Evolutionary conservation across 1,140 invertebrate species (phyloP), one percentile per base, ranked within the genome.

Genomic region (Leptinotarsa texana): DNA sequence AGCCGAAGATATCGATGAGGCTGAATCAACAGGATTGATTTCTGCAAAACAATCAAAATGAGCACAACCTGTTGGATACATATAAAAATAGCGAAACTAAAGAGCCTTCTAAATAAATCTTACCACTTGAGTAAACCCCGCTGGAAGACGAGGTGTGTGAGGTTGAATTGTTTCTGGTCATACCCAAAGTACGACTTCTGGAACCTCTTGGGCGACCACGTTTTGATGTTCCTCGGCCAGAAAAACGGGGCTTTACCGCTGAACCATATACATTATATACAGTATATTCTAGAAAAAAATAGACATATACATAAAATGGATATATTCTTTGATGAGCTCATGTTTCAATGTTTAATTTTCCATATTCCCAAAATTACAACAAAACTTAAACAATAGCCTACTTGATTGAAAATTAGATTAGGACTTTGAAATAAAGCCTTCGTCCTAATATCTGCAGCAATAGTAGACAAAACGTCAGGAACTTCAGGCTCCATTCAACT

Each of bases 181-280:
- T 21, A 15, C 63, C 61, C 48, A 42, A 18, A 24, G 74, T 75
- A 62, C 78, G 72, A 13, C 89, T 85, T 13, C 91, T 85, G 27
- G 91, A 92, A 74, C 92, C 92, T 27, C 92, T 87, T 61, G 92
- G 91, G 76, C 92, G 86, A 1, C 91, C 91, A 13, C 92, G 88
- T 79, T 91, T 91, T 63, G 87, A 89, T 0, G 88, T 87, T 18
- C 91, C 91, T 27, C 91, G 87, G 66, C 87, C 86, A 72, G 86
- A 86, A 74, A 87, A 86, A 51, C 89, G 86, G 69, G 89, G 86
- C 77, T 89, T 81, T 17, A 80, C 80, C 13, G 80, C 74, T 66
- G 79, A 79, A 47, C 82, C 80, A 72, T 82, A 83, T 18, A 82
- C 78, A 66, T 83, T 83, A 72, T 84, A 83, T 47, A 82, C 80